Percentiles rank a stretch among this genome's conserved stretches.
Evolutionary conservation across 1,140 invertebrate genomes (phyloP).

Genomic region (Lysiphlebus fabarum): DNA sequence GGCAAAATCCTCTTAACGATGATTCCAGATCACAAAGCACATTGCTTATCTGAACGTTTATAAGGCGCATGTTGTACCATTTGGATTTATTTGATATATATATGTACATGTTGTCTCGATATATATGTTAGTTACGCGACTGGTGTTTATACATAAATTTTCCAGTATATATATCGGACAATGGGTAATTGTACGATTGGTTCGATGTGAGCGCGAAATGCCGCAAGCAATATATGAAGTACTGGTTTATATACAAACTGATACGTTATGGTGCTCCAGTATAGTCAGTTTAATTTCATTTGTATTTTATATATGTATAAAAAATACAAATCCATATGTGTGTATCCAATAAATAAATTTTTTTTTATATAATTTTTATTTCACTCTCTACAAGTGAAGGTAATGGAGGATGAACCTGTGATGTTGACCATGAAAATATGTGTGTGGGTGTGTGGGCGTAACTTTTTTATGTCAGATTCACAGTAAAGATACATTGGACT

Average conservation of each 20-base stretch:
- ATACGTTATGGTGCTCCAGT: too few relatives aligned
- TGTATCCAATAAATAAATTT: too few relatives aligned
- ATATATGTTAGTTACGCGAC: conserved; percentile 46
- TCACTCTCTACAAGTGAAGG: too few relatives aligned
- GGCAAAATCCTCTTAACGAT: not conserved
- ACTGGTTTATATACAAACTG: too few relatives aligned
- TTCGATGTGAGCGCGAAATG: conserved; percentile 27
- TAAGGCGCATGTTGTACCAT: conserved; percentile 41
- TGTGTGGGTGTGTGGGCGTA: conserved; percentile 30
- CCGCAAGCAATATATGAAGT: conserved; percentile 1
- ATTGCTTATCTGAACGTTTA: conserved; percentile 47
- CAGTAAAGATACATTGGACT: conserved; percentile 31
- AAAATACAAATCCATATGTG: too few relatives aligned
- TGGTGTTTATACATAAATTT: conserved; percentile 54
- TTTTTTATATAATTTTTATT: too few relatives aligned
- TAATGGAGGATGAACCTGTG: too few relatives aligned
- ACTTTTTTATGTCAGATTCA: conserved; percentile 39
- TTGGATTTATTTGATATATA: conserved; percentile 22
- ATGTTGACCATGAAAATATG: not conserved
- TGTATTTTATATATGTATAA: too few relatives aligned
- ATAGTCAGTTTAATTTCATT: too few relatives aligned
- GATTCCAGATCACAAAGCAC: conserved; percentile 51
- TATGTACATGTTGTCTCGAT: conserved; percentile 35
- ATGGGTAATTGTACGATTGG: conserved; percentile 55
- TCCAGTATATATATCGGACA: conserved; percentile 48